A percentile compares a stretch with the other conserved stretches of the same genome.
Conservation (phyloP, 2,113 vertebrate species). For the Pterocles orientalis region DNA sequence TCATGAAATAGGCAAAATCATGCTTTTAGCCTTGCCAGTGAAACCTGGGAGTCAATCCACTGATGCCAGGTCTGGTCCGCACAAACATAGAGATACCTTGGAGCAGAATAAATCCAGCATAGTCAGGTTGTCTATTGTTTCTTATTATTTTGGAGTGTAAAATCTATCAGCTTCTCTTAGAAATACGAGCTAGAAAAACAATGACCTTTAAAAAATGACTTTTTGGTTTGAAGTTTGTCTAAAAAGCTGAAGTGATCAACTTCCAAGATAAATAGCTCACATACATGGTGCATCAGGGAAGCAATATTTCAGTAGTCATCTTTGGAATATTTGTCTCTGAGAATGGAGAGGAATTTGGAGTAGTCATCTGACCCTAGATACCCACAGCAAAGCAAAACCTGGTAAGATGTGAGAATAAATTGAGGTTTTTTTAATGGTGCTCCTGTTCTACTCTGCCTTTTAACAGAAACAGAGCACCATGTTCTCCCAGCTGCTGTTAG, state of each 20-base stretch:
- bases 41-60: background rate
- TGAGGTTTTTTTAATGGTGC: background rate
- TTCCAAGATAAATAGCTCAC: background rate
- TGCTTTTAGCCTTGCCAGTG: background rate
- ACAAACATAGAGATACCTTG: background rate
- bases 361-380: background rate
- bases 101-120: background rate
- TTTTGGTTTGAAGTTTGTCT: background rate
- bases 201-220: background rate
- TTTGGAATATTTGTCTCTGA: background rate
- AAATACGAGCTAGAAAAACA: background rate
- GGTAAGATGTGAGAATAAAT: background rate
- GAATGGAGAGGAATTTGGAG: background rate
- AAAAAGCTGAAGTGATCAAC: background rate
- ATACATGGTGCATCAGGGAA: background rate
- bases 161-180: background rate
- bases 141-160: background rate
- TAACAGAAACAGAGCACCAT: background rate
- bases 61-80: background rate
- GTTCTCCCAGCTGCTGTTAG: background rate
- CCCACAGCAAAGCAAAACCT: background rate
- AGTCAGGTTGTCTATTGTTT: background rate
- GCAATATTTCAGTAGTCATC: background rate
- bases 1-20: background rate
- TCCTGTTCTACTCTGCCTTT: background rate